Percentiles rank a stretch among this genome's conserved stretches.
Conservation (phyloP, 2,113 vertebrate species). For the Herpetotheres cachinnans region DNA sequence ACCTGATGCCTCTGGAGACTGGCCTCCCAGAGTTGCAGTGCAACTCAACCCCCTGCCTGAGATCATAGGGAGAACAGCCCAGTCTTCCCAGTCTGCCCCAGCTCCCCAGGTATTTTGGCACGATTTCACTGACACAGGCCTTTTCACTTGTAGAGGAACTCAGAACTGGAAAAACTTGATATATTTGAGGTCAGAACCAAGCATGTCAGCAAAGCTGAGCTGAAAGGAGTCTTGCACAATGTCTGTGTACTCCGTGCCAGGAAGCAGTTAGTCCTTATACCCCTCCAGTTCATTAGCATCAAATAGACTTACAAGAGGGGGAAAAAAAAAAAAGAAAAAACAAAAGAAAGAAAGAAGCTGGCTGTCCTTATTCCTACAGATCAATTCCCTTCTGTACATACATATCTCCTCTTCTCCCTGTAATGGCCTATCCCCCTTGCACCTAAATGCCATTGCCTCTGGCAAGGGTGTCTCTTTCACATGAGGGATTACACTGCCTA, state of each 20-base stretch:
- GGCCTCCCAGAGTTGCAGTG: background rate
- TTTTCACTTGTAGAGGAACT: conserved; percentile 15
- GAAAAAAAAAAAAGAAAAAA: too few relatives aligned
- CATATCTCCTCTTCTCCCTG: background rate
- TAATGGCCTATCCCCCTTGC: background rate
- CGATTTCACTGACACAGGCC: background rate
- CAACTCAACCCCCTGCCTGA: background rate
- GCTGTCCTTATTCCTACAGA: background rate
- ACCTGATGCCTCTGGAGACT: conserved; percentile 20
- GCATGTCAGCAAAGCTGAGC: conserved; percentile 43
- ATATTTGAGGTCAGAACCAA: conserved; percentile 32
- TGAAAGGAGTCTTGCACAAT: conserved; percentile 50
- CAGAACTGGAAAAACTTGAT: conserved; percentile 54
- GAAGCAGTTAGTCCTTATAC: conserved; percentile 15
- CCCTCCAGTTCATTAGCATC: conserved; percentile 34
- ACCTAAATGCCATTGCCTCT: conserved; percentile 9
- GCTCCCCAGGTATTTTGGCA: conserved; percentile 51
- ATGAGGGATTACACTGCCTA: background rate
- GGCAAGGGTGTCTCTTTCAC: conserved; percentile 30
- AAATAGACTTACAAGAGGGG: background rate
- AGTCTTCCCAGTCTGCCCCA: conserved; percentile 23
- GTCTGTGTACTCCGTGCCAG: conserved; percentile 10
- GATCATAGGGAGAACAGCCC: background rate
- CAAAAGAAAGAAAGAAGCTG: background rate
- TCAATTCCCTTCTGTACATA: background rate